Evolutionary conservation across 2,797 vertebrate species (phyloP).

Genomic region (Sitta carolinensis): DNA sequence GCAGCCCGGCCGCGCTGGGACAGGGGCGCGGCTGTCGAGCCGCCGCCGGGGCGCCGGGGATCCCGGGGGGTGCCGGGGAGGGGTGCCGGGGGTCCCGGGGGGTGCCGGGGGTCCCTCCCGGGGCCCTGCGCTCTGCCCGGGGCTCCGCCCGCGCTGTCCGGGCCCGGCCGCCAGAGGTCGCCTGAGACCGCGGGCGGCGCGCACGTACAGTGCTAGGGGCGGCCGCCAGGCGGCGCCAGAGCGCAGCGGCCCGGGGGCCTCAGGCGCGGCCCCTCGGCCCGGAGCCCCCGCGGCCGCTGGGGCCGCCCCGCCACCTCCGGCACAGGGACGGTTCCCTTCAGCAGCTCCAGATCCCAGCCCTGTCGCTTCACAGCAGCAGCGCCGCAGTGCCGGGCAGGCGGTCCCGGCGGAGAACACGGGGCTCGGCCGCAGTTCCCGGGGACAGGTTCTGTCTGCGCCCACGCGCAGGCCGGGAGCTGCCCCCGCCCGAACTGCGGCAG

Average conservation of each 20-base stretch:
- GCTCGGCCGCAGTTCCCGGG: background rate
- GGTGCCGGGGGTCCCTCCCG: too few species aligned
- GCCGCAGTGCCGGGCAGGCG: background rate
- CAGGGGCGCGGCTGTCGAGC: background rate
- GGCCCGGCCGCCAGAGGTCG: background rate
- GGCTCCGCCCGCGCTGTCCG: too few species aligned
- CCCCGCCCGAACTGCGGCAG: background rate
- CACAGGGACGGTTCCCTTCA: too few species aligned
- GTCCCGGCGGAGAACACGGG: background rate
- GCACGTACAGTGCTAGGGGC: fast-evolving
- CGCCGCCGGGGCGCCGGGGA: background rate
- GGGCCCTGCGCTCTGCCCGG: too few species aligned
- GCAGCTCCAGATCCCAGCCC: background rate
- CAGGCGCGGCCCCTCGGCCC: background rate
- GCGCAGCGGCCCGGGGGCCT: background rate
- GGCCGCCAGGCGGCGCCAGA: background rate
- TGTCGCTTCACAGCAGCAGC: too few species aligned
- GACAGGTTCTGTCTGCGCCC: background rate
- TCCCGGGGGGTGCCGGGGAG: background rate
- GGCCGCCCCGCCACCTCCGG: background rate
- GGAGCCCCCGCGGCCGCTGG: background rate
- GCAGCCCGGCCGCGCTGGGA: background rate
- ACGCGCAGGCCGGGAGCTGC: background rate
- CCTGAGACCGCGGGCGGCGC: background rate
- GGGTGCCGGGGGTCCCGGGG: too few species aligned